Evolutionary conservation across 2,888 invertebrate species (phyloP), one percentile per base, ranked within the genome.

Genomic region (Coenonympha arcania): DNA sequence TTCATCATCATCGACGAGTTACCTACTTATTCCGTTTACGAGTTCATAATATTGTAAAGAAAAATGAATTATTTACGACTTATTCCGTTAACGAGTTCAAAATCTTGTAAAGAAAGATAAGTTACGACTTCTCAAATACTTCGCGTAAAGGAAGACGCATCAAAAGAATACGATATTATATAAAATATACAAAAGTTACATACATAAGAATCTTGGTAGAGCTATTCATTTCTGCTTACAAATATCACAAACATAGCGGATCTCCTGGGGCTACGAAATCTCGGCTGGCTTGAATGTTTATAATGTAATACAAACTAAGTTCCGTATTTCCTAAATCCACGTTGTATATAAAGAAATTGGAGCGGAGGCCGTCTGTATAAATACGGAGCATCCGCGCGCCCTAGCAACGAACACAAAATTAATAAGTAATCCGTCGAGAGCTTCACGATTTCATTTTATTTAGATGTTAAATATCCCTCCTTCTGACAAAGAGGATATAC

Each of bases 251-350:
- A 41, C 13, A 19, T 41, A 24, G 41, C 36, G 9, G 28, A 28
- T 48, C 36, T 42, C 41, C 19, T 26, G 26, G 13, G 48, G 33
- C 33, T 36, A 13, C 22, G 22, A 15, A 41, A 48, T 48, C 33
- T 33, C 33, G 41, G 33, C 33, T 41, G 34, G 24, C 22, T 22
- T 22, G 15, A 37, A n/a, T 9, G 18, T 34, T 18, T 34, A 34
- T 37, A 37, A 22, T 22, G 22, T 13, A 15, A 37, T 22, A 37
- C 15, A 37, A 37, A 37, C 37, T 37, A 37, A 22, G 16, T 33
- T 33, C 34, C 44, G 24, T 44, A 34, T 44, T 16, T 34, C 22
- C 22, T 24, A 34, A 44, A 44, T 34, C 18, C 44, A 34, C 34
- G 16, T 34, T 26, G 18, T 34, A 34, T 26, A 16, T 15, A 24